Evolutionary conservation across 2,113 vertebrate genomes (phyloP).

Genomic region (Scopus umbretta): DNA sequence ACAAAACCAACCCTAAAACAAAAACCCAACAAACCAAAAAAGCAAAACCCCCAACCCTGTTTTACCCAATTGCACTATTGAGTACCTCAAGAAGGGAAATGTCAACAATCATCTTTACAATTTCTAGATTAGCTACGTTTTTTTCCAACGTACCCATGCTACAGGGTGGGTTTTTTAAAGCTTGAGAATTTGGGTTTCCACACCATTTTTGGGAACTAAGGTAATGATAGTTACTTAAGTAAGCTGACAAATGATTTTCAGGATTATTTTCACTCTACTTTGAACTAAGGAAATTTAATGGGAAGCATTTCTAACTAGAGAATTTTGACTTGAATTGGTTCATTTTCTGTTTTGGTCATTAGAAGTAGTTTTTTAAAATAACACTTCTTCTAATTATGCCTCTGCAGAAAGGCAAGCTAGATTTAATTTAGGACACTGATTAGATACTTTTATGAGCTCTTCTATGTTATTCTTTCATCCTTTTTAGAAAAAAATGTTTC

Average conservation of each 20-base stretch:
- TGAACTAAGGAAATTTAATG: not conserved
- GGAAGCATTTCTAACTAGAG: not conserved
- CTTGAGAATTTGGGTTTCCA: constrained; percentile 12
- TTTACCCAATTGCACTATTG: constrained; percentile 74
- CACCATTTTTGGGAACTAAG: not conserved
- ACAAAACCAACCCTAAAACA: constrained; percentile 15
- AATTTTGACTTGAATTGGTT: constrained; percentile 25
- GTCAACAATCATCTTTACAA: not conserved
- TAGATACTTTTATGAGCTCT: constrained; percentile 39
- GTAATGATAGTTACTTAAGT: not conserved
- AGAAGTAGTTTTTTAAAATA: not conserved
- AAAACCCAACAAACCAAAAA: not conserved
- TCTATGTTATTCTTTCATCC: constrained; percentile 42
- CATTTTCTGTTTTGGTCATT: not conserved
- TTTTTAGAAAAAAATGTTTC: constrained; percentile 69
- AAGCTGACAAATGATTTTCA: constrained; percentile 5
- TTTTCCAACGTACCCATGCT: not conserved
- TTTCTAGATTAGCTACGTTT: not conserved
- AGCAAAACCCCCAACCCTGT: constrained; percentile 36
- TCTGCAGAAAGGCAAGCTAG: constrained; percentile 59
- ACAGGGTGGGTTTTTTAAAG: not conserved
- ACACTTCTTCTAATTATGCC: constrained; percentile 48
- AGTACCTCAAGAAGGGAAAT: constrained; percentile 70
- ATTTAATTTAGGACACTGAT: constrained; percentile 66
- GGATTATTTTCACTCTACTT: not conserved